phyloP scores from a whole-genome alignment of 2,888 invertebrate species.

The Cephus spinipes region DNA sequence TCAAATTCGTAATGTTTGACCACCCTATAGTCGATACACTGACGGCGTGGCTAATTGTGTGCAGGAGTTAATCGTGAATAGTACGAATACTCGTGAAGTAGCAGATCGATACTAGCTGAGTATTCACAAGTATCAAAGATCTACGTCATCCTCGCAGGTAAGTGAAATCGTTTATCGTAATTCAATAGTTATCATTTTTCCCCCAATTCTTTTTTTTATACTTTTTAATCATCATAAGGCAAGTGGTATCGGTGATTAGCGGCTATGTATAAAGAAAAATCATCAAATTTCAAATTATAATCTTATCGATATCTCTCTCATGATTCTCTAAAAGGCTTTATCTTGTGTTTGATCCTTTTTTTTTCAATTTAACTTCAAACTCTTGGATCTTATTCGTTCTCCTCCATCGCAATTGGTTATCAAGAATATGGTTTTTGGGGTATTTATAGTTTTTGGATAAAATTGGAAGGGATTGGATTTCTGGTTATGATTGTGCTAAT shows the following conservation, averaged over 20 bases:
- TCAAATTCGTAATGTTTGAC: background rate
- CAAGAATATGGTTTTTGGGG: background rate
- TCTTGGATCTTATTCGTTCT: background rate
- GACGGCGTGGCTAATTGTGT: background rate
- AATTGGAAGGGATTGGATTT: background rate
- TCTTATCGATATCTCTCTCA: background rate
- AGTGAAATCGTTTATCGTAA: conserved; percentile 6
- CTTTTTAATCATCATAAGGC: background rate
- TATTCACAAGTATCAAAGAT: background rate
- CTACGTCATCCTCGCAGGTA: background rate
- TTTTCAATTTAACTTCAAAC: background rate
- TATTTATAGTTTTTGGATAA: background rate
- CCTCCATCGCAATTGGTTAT: background rate
- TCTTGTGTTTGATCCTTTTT: background rate
- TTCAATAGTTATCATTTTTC: conserved; percentile 18
- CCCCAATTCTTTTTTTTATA: conserved; percentile 5
- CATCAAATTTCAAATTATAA: background rate
- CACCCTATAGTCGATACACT: background rate
- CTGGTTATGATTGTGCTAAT: background rate
- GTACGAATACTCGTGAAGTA: background rate
- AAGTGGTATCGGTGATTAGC: background rate
- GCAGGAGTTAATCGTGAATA: background rate
- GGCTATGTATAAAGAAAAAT: background rate
- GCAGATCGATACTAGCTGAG: background rate
- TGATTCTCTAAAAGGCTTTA: background rate